phyloP scores from a whole-genome alignment of 37 sponge, comb jelly and placozoan species.

The Crambe crambe region DNA sequence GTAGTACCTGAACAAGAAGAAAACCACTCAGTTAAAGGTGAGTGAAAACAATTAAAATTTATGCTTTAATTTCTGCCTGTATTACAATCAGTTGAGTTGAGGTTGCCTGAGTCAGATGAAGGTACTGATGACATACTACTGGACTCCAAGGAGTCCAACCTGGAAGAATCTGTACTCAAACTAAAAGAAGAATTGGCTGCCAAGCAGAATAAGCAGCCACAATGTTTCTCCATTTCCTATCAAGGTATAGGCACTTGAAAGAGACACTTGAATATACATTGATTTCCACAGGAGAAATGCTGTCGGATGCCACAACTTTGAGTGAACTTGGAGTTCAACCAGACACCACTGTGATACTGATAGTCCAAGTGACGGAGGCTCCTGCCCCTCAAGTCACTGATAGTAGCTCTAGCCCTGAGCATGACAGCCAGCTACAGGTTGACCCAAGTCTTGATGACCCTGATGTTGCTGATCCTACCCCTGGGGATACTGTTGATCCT shows the following conservation, averaged over 20 bases:
- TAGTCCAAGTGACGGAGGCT: slow-evolving; percentile 4
- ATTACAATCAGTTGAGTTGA: too few species aligned
- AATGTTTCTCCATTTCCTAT: background rate
- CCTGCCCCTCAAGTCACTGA: too few species aligned
- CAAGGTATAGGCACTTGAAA: background rate
- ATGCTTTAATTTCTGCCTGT: too few species aligned
- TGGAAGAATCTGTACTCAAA: background rate
- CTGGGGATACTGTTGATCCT: too few species aligned
- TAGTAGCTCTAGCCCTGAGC: too few species aligned
- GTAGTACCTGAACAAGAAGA: background rate
- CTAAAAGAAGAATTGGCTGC: background rate
- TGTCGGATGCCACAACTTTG: slow-evolving; percentile 38
- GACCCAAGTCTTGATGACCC: too few species aligned
- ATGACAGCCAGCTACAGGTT: too few species aligned
- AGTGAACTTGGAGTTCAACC: slow-evolving; percentile 33
- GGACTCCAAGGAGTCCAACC: background rate
- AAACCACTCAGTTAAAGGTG: background rate
- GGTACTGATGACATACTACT: background rate
- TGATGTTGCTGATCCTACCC: too few species aligned
- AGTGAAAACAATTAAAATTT: too few species aligned
- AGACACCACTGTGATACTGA: slow-evolving; percentile 20
- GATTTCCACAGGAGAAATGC: slow-evolving; percentile 34
- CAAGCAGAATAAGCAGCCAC: background rate
- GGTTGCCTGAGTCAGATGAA: too few species aligned
- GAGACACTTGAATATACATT: background rate